Conservation (phyloP, 2,113 vertebrate genomes). For the Gallinago undulata region DNA sequence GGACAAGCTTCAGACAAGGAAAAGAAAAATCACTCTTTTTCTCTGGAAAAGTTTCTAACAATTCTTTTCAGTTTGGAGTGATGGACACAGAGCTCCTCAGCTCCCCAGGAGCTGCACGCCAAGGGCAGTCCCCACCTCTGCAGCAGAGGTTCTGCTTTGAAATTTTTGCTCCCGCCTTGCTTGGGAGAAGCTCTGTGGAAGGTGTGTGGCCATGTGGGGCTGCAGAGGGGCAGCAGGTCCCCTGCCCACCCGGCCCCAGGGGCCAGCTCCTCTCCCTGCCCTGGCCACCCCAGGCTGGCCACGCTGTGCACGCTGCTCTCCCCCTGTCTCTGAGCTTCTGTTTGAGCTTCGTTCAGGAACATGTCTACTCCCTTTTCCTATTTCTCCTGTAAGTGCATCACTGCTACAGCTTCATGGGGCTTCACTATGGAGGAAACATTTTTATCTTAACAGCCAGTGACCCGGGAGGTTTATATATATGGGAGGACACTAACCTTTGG, state of each 20-base stretch:
- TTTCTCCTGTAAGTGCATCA: background rate
- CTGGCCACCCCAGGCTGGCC: background rate
- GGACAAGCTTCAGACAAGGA: background rate
- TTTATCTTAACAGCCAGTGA: constrained; percentile 40
- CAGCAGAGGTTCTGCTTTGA: background rate
- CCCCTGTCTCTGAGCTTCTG: rapidly evolving
- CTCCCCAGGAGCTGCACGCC: rapidly evolving
- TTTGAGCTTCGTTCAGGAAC: background rate
- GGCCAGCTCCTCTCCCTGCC: background rate
- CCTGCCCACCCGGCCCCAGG: background rate
- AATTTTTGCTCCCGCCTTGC: background rate
- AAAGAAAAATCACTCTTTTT: background rate
- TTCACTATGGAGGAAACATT: background rate
- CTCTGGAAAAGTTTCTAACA: background rate
- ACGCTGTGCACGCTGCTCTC: rapidly evolving
- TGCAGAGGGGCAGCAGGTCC: background rate
- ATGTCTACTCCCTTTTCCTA: background rate
- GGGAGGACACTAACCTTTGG: constrained; percentile 61
- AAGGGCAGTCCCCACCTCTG: background rate
- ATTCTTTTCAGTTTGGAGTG: rapidly evolving
- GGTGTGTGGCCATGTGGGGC: rapidly evolving
- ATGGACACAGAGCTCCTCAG: background rate
- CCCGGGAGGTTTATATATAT: constrained; percentile 57
- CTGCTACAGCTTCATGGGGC: background rate
- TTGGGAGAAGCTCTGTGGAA: background rate